Base-by-base conservation (phyloP, 2,888 invertebrate genomes). In the Allacma fusca region DNA sequence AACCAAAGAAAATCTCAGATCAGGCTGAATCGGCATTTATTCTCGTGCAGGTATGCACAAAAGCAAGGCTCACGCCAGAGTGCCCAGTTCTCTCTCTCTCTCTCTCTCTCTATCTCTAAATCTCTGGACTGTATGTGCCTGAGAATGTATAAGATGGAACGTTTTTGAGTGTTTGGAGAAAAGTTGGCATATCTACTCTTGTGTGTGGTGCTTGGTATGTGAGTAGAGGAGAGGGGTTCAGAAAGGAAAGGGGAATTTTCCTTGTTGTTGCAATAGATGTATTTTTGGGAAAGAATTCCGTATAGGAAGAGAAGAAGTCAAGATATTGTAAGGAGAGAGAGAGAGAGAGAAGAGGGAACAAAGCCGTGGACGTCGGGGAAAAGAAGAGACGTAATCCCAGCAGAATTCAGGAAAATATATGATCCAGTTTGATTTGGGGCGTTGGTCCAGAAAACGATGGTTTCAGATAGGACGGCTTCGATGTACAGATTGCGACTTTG, bases 391-490 rank as follows among this genome's bases (percentile, higher is more conserved):
- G 79, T 76, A 79, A 79, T 79, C 76, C 76, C 64, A 64, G 73
- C 73, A 76, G 76, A 76, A 79, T 76, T 79, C 76, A 76, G 79
- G 79, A 76, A 79, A 79, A 79, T 79, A 79, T 79, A 79, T 79
- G 68, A 79, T 79, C 76, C 70, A 50, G 76, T 74, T 76, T 79
- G 79, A 79, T 76, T 79, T 76, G 79, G 79, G 76, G 76, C 69
- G 75, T 76, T 76, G 78, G 76, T 76, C 76, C 76, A 65, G 68
- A 68, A 43, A 68, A 71, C 73, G 62, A 73, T 73, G 62, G 62
- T 73, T 73, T 62, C 29, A 72, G 59, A 77, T 68, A 78, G 23
- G 23, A 21, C 7, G 43, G 34, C 43, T 64, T 23, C 64, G 43
- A 21, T 65, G 65, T 57, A 68, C 34, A 68, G 68, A 68, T 29